phyloP scores from a whole-genome alignment of 2,888 invertebrate species.

The Sesamia inferens region DNA sequence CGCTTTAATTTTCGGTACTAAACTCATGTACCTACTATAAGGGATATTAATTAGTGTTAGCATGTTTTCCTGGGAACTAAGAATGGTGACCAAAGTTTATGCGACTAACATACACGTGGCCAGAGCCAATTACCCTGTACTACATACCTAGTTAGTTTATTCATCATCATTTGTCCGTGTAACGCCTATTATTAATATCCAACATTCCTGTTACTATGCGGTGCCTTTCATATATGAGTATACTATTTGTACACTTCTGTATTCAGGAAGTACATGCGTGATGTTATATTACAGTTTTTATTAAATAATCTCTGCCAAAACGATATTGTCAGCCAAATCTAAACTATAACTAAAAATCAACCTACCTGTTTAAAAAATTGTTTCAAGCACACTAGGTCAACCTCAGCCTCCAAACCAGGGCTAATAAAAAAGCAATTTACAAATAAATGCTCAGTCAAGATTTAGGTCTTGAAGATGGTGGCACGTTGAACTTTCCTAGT shows the following conservation, averaged over 20 bases:
- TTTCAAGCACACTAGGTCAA: too few species aligned
- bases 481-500: constrained; percentile 52
- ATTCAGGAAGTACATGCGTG: background rate
- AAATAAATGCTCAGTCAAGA: constrained; percentile 22
- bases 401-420: background rate
- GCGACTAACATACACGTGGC: background rate
- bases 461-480: constrained; percentile 35
- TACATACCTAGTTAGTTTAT: background rate
- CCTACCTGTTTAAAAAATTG: background rate
- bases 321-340: background rate
- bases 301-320: background rate
- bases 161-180: background rate
- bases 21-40: background rate
- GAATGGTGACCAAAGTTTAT: constrained; percentile 12
- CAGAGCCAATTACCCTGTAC: background rate
- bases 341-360: background rate
- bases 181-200: background rate
- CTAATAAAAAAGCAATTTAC: constrained; percentile 17
- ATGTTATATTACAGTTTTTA: background rate
- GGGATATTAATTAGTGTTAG: constrained; percentile 38
- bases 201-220: too few species aligned
- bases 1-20: constrained; percentile 11
- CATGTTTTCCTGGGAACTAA: constrained; percentile 5
- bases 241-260: background rate
- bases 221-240: too few species aligned